phyloP scores from a whole-genome alignment of 2,888 invertebrate species.

The Leptopilina drosophilae region DNA sequence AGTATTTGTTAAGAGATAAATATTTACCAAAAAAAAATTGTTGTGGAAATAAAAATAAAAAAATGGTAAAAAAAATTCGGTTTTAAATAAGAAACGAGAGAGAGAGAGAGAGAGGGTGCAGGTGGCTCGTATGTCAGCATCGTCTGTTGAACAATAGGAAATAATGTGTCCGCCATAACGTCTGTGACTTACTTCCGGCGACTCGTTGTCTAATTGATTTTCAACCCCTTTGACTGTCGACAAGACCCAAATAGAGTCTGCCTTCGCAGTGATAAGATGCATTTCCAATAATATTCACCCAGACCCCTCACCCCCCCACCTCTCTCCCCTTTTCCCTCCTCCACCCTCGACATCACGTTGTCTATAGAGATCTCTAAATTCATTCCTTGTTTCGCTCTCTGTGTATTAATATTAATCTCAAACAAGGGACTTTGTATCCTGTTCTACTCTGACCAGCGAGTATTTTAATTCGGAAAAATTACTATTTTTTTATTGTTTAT shows the following conservation, averaged over 20 bases:
- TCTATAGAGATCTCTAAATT: background rate
- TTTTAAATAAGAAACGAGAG: conserved; percentile 52
- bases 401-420: background rate
- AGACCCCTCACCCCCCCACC: background rate
- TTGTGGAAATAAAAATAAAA: conserved; percentile 41
- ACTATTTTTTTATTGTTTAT: background rate
- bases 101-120: conserved; percentile 56
- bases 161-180: conserved; percentile 62
- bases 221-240: conserved; percentile 55
- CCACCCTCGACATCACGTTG: background rate
- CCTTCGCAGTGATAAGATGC: conserved; percentile 47
- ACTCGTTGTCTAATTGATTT: conserved; percentile 66
- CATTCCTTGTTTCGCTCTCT: background rate
- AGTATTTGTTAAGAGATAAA: too few relatives aligned
- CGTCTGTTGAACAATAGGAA: conserved; percentile 66
- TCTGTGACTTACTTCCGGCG: conserved; percentile 65
- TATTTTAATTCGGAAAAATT: too few relatives aligned
- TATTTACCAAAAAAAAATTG: too few relatives aligned
- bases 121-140: conserved; percentile 68
- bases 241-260: conserved; percentile 51
- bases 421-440: background rate
- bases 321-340: too few relatives aligned
- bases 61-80: conserved; percentile 39
- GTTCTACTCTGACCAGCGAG: too few relatives aligned
- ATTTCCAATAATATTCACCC: conserved; percentile 16